These are phyloP conservation scores for Pithys albifrons DNA, from an alignment of 2,113 vertebrate genomes.

Conservation along the genomic window DNA sequence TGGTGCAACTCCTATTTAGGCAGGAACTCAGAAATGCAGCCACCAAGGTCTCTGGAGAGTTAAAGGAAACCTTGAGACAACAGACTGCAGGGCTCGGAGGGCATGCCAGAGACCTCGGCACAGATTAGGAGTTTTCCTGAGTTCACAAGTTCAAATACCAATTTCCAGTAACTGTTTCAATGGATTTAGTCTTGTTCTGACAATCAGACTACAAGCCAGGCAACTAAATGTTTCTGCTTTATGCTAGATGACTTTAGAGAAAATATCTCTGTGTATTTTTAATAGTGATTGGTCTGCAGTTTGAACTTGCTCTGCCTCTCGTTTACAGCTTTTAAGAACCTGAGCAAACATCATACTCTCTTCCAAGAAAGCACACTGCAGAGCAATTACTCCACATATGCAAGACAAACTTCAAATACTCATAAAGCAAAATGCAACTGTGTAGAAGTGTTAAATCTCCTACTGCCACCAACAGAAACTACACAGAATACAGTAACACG, in stretches of 20 bases:
- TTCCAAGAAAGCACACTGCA: not conserved
- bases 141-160: conserved; percentile 64
- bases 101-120: not conserved
- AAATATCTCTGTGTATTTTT: not conserved
- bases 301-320: not conserved
- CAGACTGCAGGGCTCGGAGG: not conserved
- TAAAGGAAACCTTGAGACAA: not conserved
- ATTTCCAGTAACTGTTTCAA: conserved; percentile 55
- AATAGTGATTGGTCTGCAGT: not conserved
- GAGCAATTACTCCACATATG: not conserved
- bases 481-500: not conserved
- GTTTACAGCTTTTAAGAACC: not conserved
- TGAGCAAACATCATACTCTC: not conserved
- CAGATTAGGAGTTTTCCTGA: conserved; percentile 53
- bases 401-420: conserved; percentile 20
- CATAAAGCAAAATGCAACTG: not conserved
- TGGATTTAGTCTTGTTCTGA: not conserved
- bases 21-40: not conserved
- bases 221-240: conserved; percentile 30
- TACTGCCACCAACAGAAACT: conserved; percentile 24
- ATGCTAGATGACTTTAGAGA: not conserved
- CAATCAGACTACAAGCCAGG: not conserved
- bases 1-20: conserved; percentile 34
- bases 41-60: conserved; percentile 24
- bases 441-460: conserved; percentile 44